Base-by-base conservation (phyloP, 2,113 vertebrate species). In the Dendropsophus ebraccatus region DNA sequence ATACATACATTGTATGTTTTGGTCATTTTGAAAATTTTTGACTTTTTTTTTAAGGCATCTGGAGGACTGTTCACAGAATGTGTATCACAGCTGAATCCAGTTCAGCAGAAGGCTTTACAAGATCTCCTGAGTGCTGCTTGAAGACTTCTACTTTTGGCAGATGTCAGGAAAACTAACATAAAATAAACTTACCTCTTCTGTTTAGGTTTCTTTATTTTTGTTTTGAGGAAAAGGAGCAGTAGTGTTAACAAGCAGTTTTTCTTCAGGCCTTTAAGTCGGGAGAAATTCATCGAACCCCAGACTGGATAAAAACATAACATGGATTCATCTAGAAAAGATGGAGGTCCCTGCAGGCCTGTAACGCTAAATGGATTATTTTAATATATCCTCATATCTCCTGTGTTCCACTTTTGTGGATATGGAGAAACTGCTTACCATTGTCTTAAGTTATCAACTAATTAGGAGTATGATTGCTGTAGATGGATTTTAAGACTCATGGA, bases 31-130 rank as follows among this genome's bases (percentile, higher is more conserved):
- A n/a, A n/a, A n/a, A n/a, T 49, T 50, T 0, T 58, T 80, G 14
- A 17, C 72, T 82, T 17, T 89, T 83, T 82, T 85, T 88, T 60
- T 3, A 88, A 99, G 98, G 95, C 95, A 47, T 99, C 98, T 1
- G 97, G 95, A 91, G 97, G 94, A 88, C 88, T 99, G 90, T 99
- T 97, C 97, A 96, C 97, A 52, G 96, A 97, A 92, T 99, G 98
- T 91, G 94, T 99, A 89, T 95, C 96, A 9, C 94, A 96, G 16
- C 96, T 99, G 89, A 98, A 94, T 88, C 96, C 98, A 86, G 95
- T 94, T 50, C 98, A 99, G 93, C 96, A 97, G 96, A 97, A 97
- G 90, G 98, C 98, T 91, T 95, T 99, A 88, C 97, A 98, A 91
- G 96, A 97, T 90, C 97, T 99, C 88, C 97, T 99, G 90, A 98